A percentile compares a stretch with the other conserved stretches of the same genome.
These are phyloP conservation scores for Pharmacophagus antenor DNA, from an alignment of 2,888 invertebrate genomes.

Conservation along the genomic window DNA sequence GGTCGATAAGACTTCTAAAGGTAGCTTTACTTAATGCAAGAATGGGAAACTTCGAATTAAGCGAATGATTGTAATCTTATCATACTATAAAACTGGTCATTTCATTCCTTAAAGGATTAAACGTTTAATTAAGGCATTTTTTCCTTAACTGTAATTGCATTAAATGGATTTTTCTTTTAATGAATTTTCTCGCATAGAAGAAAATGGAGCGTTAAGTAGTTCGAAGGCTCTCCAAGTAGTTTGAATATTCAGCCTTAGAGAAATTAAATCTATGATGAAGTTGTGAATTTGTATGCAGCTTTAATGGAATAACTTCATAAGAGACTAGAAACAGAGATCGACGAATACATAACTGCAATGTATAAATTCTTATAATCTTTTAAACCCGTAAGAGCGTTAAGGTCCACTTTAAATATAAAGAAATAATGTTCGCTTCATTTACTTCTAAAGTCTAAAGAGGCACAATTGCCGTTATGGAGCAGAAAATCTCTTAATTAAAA, in stretches of 20 bases:
- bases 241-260: neutral
- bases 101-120: conserved; percentile 53
- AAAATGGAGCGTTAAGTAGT: neutral
- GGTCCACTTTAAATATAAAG: conserved; percentile 3
- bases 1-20: neutral
- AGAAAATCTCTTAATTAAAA: conserved; percentile 29
- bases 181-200: neutral
- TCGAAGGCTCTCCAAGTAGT: neutral
- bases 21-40: neutral
- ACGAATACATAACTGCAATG: neutral
- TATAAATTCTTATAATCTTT: neutral
- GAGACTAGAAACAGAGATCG: neutral
- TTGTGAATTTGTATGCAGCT: neutral
- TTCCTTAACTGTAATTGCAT: conserved; percentile 56
- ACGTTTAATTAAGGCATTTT: conserved; percentile 69
- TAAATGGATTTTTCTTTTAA: conserved; percentile 36
- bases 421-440: conserved; percentile 17
- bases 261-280: neutral
- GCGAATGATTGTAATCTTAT: neutral
- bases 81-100: conserved; percentile 43
- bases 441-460: conserved; percentile 16
- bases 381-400: neutral
- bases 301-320: neutral
- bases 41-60: neutral
- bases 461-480: conserved; percentile 17